phyloP scores from a whole-genome alignment of 2,888 invertebrate species.

The Agrypnus murinus region DNA sequence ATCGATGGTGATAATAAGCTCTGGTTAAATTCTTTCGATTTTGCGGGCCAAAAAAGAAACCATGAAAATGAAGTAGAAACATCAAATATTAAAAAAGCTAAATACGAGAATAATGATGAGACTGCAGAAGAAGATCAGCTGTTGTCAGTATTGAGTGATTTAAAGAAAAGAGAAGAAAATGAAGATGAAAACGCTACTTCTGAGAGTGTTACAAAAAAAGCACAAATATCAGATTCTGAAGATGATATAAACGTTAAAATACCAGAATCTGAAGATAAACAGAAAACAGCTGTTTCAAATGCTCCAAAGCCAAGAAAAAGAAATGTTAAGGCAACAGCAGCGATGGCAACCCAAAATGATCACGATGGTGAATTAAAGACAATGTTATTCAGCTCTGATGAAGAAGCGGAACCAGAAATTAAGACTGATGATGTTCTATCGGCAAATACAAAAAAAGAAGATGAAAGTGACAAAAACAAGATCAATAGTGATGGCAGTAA shows the following conservation, averaged over 20 bases:
- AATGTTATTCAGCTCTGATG: slow-evolving; percentile 40
- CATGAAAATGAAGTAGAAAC: slow-evolving; percentile 21
- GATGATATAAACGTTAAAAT: not conserved
- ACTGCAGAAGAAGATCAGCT: slow-evolving; percentile 4
- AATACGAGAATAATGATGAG: slow-evolving; percentile 16
- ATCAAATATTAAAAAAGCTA: slow-evolving; percentile 29
- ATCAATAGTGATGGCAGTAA: not conserved
- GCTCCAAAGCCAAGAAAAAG: not conserved
- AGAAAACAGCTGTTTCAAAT: not conserved
- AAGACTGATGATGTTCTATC: not conserved
- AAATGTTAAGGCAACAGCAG: no score
- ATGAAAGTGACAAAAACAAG: not conserved
- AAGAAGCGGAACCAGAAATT: slow-evolving; percentile 24
- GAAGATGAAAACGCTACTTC: not conserved
- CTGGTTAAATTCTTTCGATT: no score
- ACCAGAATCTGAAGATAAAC: not conserved
- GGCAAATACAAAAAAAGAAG: not conserved
- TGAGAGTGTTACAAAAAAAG: not conserved
- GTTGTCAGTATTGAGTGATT: slow-evolving; percentile 7
- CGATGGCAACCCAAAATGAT: no score
- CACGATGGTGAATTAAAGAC: slow-evolving; percentile 34
- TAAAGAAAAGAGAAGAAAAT: not conserved
- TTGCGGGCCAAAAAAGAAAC: slow-evolving; percentile 2
- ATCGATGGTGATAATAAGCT: not conserved
- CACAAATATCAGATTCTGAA: slow-evolving; percentile 11